Conservation (phyloP, 2,888 invertebrate species). For the Tribolium freemani region DNA sequence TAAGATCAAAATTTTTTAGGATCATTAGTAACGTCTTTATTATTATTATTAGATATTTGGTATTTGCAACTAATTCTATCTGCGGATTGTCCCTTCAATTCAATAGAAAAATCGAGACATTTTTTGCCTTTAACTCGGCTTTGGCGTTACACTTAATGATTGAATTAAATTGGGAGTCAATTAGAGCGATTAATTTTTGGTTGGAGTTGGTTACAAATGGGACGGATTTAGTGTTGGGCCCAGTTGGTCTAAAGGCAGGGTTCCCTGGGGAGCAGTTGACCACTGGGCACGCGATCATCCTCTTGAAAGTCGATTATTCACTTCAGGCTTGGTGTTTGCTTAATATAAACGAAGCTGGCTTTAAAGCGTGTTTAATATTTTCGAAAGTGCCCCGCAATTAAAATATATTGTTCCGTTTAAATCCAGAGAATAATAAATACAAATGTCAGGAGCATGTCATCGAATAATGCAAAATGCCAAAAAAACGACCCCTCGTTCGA, state of each 20-base stretch:
- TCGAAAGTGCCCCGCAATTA: slow-evolving; percentile 51
- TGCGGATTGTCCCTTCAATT: no score
- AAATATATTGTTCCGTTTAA: slow-evolving; percentile 55
- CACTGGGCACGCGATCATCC: slow-evolving; percentile 42
- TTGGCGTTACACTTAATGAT: no score
- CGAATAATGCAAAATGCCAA: slow-evolving; percentile 53
- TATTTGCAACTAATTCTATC: no score
- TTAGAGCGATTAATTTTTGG: background rate
- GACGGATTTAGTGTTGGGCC: background rate
- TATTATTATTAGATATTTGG: no score
- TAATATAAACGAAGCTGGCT: slow-evolving; percentile 32
- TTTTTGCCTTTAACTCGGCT: no score
- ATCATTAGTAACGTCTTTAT: no score
- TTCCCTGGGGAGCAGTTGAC: slow-evolving; percentile 47
- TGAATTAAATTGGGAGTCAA: no score
- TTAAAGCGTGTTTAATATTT: background rate
- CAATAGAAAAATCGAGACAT: no score
- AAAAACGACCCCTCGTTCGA: slow-evolving; percentile 53
- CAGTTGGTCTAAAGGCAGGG: background rate
- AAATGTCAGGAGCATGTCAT: slow-evolving; percentile 59
- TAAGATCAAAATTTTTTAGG: no score
- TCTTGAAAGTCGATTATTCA: slow-evolving; percentile 45
- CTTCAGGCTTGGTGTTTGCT: slow-evolving; percentile 28
- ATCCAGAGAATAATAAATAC: slow-evolving; percentile 56
- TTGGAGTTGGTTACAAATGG: background rate